phyloP scores from a whole-genome alignment of 1,140 invertebrate genomes.

The Calliopsis andreniformis region DNA sequence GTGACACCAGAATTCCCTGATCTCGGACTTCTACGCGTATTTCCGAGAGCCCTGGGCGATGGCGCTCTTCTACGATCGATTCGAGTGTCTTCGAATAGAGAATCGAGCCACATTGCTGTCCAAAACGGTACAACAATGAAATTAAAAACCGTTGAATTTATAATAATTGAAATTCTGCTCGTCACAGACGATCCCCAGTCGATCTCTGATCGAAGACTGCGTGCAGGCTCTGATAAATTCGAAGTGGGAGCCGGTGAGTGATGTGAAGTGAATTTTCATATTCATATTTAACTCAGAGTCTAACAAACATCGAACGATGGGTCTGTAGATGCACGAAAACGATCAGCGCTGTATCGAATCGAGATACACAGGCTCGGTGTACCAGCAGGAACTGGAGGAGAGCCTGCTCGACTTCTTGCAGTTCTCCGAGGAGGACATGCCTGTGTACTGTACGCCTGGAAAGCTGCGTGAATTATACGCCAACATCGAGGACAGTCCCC shows the following conservation, averaged over 20 bases:
- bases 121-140: slow-evolving; percentile 32
- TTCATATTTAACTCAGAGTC: background rate
- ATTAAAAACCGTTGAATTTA: background rate
- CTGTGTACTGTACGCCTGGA: slow-evolving; percentile 60
- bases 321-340: slow-evolving; percentile 40
- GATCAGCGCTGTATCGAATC: slow-evolving; percentile 49
- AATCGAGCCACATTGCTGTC: slow-evolving; percentile 57
- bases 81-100: slow-evolving; percentile 77
- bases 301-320: background rate
- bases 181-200: slow-evolving; percentile 26
- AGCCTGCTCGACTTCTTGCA: slow-evolving; percentile 63
- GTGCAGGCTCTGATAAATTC: slow-evolving; percentile 37
- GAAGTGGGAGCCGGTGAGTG: slow-evolving; percentile 54
- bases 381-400: slow-evolving; percentile 58
- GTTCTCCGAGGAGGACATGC: slow-evolving; percentile 55
- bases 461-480: slow-evolving; percentile 50
- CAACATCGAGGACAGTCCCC: slow-evolving; percentile 50
- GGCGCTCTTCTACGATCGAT: slow-evolving; percentile 83
- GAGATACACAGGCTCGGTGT: slow-evolving; percentile 53
- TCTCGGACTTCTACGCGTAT: slow-evolving; percentile 84
- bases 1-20: slow-evolving; percentile 66
- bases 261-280: background rate
- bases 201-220: slow-evolving; percentile 50
- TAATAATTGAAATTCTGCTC: background rate
- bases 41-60: slow-evolving; percentile 85